Percentiles rank a stretch among this genome's conserved stretches.
Conservation (phyloP, 2,113 vertebrate genomes). For the Trichomycterus rosablanca region DNA sequence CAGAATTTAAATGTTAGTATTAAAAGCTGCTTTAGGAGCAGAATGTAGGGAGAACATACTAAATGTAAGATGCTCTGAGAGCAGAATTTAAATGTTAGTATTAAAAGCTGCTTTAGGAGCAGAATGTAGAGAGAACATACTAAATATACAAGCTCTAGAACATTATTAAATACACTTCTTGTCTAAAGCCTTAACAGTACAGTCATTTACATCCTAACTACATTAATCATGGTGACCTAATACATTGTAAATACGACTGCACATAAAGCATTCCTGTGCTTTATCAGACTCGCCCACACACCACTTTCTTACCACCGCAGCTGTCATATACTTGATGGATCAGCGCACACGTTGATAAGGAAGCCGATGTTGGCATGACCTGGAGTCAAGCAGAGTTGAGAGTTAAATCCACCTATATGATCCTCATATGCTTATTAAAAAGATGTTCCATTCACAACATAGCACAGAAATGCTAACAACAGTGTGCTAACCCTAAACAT, state of each 20-base stretch:
- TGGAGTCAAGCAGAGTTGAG: background rate
- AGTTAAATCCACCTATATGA: constrained; percentile 14
- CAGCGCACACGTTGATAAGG: background rate
- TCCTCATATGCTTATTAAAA: constrained; percentile 14
- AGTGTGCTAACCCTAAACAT: too few relatives aligned
- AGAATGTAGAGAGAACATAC: too few relatives aligned
- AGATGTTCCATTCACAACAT: constrained; percentile 13
- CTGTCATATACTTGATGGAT: background rate
- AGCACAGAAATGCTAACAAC: too few relatives aligned
- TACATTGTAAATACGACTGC: background rate
- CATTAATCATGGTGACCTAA: background rate
- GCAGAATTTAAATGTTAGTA: too few relatives aligned
- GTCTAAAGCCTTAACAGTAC: background rate
- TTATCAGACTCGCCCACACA: background rate
- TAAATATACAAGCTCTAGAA: too few relatives aligned
- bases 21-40: too few relatives aligned
- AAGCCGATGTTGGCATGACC: constrained; percentile 17
- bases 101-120: too few relatives aligned
- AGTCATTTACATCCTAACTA: background rate
- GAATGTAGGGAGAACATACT: too few relatives aligned
- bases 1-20: too few relatives aligned
- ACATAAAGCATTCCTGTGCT: background rate
- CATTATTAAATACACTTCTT: too few relatives aligned
- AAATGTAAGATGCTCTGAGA: too few relatives aligned
- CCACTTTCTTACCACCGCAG: background rate